These are phyloP conservation scores for Nilaparvata lugens DNA, from an alignment of 1,140 invertebrate species.

Conservation along the genomic window DNA sequence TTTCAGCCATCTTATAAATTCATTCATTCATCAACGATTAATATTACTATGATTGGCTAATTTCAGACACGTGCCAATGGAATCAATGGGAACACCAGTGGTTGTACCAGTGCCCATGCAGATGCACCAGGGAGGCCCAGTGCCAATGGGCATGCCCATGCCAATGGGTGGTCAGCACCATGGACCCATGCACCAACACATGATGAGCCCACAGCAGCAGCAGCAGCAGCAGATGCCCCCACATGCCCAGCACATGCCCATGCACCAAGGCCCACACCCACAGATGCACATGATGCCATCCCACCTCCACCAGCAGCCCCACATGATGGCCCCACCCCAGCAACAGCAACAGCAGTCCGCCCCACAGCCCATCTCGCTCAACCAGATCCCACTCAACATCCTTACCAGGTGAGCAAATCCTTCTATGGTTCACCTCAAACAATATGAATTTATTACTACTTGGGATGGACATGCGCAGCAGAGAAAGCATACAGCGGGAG, in stretches of 20 bases:
- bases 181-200: constrained; percentile 4
- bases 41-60: not conserved
- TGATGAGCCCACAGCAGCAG: not conserved
- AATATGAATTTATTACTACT: no score
- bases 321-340: not conserved
- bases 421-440: no score
- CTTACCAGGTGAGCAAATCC: not conserved
- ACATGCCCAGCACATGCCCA: constrained; percentile 14
- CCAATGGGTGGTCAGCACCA: constrained; percentile 15
- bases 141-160: constrained; percentile 18
- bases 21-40: no score
- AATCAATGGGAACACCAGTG: constrained; percentile 14
- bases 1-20: no score
- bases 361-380: not conserved
- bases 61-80: constrained; percentile 22
- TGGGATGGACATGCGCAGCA: no score
- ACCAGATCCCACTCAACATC: not conserved
- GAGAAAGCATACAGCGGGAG: no score
- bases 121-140: constrained; percentile 2
- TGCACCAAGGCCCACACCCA: constrained; percentile 13
- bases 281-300: constrained; percentile 2
- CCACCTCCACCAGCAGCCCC: not conserved
- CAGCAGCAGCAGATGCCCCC: not conserved
- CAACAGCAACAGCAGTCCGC: not conserved
- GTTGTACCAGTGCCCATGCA: not conserved